phyloP scores from a whole-genome alignment of 2,888 invertebrate species.

The Drosophila pseudotalamancana region DNA sequence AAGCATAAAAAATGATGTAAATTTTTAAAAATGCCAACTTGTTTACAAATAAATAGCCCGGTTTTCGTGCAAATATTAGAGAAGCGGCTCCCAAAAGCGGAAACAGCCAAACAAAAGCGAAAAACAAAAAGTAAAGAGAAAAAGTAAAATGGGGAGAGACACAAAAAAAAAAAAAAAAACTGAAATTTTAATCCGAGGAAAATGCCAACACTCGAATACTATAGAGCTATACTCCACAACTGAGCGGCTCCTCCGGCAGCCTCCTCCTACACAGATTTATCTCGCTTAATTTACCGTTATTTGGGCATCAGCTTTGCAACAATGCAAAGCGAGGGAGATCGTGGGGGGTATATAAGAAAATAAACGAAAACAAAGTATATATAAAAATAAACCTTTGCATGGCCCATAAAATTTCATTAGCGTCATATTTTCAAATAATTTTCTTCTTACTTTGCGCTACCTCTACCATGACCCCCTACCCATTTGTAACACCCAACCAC shows the following conservation, averaged over 20 bases:
- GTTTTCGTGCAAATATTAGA: constrained; percentile 56
- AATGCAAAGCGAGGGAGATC: constrained; percentile 45
- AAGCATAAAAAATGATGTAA: constrained; percentile 68
- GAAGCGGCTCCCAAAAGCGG: constrained; percentile 22
- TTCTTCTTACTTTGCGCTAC: constrained; percentile 61
- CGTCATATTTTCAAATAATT: constrained; percentile 79
- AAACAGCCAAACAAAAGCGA: constrained; percentile 17
- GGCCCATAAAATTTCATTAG: constrained; percentile 81
- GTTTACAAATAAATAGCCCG: constrained; percentile 74
- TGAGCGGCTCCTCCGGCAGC: not conserved
- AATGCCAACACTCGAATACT: constrained; percentile 60
- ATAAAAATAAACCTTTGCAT: constrained; percentile 79
- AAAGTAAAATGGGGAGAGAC: constrained; percentile 31
- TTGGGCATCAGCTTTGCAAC: constrained; percentile 78
- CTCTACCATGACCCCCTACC: constrained; percentile 45
- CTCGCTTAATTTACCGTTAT: constrained; percentile 79
- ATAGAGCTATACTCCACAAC: constrained; percentile 12
- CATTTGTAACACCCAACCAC: not conserved
- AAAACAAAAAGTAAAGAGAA: constrained; percentile 18
- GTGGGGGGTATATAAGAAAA: constrained; percentile 19
- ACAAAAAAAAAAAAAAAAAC: constrained; percentile 39
- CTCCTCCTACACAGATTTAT: constrained; percentile 68
- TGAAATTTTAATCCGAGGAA: constrained; percentile 69
- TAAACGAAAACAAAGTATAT: constrained; percentile 64
- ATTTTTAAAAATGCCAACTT: constrained; percentile 70